These are phyloP conservation scores for Merops nubicus DNA, from an alignment of 2,113 vertebrate genomes.

Conservation along the genomic window DNA sequence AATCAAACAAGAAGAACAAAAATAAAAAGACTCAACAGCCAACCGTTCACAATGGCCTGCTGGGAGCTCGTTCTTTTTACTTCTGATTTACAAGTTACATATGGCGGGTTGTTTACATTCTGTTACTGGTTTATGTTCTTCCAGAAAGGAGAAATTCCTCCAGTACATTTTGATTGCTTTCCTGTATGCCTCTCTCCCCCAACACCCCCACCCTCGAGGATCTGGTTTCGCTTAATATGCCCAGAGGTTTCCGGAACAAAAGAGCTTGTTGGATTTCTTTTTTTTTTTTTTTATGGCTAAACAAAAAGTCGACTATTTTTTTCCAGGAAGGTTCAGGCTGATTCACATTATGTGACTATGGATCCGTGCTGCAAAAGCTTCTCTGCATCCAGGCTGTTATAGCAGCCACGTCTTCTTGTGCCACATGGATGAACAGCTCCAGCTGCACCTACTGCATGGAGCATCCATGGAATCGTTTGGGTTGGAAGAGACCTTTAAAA, in stretches of 20 bases:
- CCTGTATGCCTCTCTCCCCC: conserved; percentile 12
- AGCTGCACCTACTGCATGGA: background rate
- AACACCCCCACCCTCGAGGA: background rate
- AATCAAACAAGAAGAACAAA: background rate
- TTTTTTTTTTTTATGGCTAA: background rate
- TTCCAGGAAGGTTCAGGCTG: background rate
- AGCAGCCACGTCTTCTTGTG: accelerated
- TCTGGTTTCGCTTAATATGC: conserved; percentile 63
- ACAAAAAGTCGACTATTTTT: conserved; percentile 7
- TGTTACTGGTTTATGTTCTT: conserved; percentile 61
- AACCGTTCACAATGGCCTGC: background rate
- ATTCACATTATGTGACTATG: background rate
- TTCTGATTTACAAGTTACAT: conserved; percentile 60
- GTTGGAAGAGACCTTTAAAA: background rate
- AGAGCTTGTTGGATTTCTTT: background rate
- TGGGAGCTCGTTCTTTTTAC: background rate
- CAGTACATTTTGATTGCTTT: conserved; percentile 64
- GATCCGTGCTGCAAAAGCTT: background rate
- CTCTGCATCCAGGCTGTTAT: background rate
- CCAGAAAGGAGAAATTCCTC: conserved; percentile 60
- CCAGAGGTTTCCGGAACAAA: conserved; percentile 65
- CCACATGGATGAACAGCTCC: background rate
- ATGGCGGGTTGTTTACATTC: conserved; percentile 58
- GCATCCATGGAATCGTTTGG: too few relatives aligned
- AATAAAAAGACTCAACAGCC: background rate